Conservation (phyloP, 2,888 invertebrate species). For the Tipula confusa region DNA sequence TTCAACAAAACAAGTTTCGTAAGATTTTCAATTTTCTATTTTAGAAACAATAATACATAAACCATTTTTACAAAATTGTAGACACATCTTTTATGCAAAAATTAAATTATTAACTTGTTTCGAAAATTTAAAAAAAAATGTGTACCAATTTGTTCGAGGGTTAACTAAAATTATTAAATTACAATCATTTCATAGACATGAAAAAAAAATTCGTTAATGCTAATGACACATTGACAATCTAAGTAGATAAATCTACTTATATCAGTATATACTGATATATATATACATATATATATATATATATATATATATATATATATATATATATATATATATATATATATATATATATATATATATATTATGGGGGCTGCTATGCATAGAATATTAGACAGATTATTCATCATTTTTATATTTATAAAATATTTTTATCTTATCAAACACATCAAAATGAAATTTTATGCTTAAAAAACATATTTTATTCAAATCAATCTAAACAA, state of each 20-base stretch:
- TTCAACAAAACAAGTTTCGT: not conserved
- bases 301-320: not conserved
- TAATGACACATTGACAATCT: not conserved
- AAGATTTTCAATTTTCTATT: not conserved
- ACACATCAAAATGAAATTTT: constrained; percentile 20
- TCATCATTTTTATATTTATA: not conserved
- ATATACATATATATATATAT: not conserved
- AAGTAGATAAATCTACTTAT: not conserved
- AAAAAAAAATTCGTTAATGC: not conserved
- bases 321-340: not conserved
- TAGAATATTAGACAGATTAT: not conserved
- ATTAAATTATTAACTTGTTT: no score
- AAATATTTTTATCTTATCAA: constrained; percentile 12
- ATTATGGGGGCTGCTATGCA: not conserved
- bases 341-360: not conserved
- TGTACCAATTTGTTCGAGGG: not conserved
- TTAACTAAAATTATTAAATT: not conserved
- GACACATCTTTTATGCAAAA: not conserved
- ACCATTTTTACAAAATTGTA: not conserved
- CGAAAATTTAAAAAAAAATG: no score
- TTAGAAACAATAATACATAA: not conserved
- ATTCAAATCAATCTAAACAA: constrained; percentile 3
- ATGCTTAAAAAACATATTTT: constrained; percentile 9
- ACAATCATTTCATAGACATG: not conserved
- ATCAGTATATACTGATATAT: not conserved